phyloP scores from a whole-genome alignment of 2,888 invertebrate genomes.

The Agrochola litura region DNA sequence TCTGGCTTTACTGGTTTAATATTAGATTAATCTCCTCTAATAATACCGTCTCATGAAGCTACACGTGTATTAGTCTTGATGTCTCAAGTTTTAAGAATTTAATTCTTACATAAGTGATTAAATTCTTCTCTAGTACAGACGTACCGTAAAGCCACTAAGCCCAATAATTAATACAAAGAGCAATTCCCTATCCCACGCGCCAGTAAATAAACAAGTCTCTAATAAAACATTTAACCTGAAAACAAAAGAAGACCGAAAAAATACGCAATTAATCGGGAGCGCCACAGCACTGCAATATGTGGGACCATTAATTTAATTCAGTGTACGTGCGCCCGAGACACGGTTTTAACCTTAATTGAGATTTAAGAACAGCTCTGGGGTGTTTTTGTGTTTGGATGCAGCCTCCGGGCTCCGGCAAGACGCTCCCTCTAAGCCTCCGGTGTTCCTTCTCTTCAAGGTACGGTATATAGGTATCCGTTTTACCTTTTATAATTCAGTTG shows the following conservation, averaged over 20 bases:
- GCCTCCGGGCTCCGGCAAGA: conserved; percentile 75
- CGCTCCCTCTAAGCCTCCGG: conserved; percentile 68
- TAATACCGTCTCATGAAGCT: conserved; percentile 4
- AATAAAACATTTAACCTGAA: conserved; percentile 88
- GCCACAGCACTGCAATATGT: conserved; percentile 87
- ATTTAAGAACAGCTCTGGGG: conserved; percentile 87
- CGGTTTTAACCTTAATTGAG: conserved; percentile 90
- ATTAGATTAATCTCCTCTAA: conserved; percentile 39
- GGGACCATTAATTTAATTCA: conserved; percentile 90
- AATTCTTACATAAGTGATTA: background rate
- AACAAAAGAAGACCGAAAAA: conserved; percentile 80
- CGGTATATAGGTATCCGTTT: conserved; percentile 57
- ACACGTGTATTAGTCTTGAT: background rate
- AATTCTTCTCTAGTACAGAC: conserved; percentile 20
- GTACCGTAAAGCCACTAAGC: conserved; percentile 36
- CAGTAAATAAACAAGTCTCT: conserved; percentile 83
- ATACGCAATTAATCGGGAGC: conserved; percentile 86
- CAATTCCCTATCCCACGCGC: conserved; percentile 70
- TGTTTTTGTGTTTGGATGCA: conserved; percentile 80
- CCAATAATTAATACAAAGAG: conserved; percentile 72
- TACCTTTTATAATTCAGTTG: conserved; percentile 70
- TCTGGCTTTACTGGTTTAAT: conserved; percentile 1
- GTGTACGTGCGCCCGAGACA: conserved; percentile 88
- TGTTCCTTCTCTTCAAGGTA: conserved; percentile 44
- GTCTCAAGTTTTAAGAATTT: background rate